Percentiles rank a stretch among this genome's conserved stretches.
Evolutionary conservation across 2,797 vertebrate genomes (phyloP).

Genomic region (Nyctalus aviator): DNA sequence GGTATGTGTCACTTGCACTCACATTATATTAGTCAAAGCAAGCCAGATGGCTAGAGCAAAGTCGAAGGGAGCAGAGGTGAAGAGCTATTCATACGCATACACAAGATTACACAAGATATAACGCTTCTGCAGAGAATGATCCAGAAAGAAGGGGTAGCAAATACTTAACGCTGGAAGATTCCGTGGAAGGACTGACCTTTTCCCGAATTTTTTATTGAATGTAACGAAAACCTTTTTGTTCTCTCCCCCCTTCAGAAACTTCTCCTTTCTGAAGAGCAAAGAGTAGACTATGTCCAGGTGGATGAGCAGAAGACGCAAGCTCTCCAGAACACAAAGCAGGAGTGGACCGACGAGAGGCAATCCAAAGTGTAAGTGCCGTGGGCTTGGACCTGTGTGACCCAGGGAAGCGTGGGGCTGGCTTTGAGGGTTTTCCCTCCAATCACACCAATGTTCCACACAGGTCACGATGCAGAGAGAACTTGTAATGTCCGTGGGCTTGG

Average conservation of each 20-base stretch:
- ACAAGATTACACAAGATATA: neutral
- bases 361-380: slow-evolving; percentile 91
- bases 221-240: neutral
- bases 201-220: neutral
- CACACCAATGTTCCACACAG: slow-evolving; percentile 51
- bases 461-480: slow-evolving; percentile 55
- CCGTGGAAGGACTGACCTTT: neutral
- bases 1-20: neutral
- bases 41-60: neutral
- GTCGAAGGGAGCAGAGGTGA: neutral
- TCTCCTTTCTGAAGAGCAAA: slow-evolving; percentile 92
- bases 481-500: neutral
- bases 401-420: neutral
- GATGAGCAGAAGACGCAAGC: slow-evolving; percentile 99
- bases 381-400: neutral
- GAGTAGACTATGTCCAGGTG: slow-evolving; percentile 97
- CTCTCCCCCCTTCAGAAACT: slow-evolving; percentile 89
- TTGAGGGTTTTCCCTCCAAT: slow-evolving; percentile 80
- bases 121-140: neutral
- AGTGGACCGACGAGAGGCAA: slow-evolving; percentile 97
- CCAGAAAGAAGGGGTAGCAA: neutral
- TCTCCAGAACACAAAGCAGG: slow-evolving; percentile 96
- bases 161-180: neutral
- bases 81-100: neutral
- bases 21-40: neutral